Conservation (phyloP, 2,113 vertebrate genomes). For the Platysternon megacephalum region DNA sequence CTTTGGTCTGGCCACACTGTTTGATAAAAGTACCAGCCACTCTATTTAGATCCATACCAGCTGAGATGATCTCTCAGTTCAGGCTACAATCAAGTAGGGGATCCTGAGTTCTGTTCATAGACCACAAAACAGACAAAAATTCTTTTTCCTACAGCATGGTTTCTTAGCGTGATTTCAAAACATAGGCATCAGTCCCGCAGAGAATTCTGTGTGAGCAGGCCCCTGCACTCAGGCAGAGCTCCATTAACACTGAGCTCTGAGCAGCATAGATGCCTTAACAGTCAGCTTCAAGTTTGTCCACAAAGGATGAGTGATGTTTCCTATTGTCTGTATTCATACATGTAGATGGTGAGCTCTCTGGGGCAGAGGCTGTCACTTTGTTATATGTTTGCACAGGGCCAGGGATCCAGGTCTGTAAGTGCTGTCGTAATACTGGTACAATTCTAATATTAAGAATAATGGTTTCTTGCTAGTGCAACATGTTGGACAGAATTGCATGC, state of each 20-base stretch:
- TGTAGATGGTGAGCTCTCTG: not conserved
- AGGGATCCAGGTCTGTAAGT: not conserved
- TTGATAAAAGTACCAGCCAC: not conserved
- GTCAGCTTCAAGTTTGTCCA: not conserved
- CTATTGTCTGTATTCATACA: not conserved
- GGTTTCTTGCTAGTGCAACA: not conserved
- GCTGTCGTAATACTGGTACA: not conserved
- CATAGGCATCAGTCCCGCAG: not conserved
- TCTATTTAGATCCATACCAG: not conserved
- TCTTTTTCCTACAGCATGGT: not conserved
- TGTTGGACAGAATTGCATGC: not conserved
- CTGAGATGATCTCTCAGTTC: not conserved
- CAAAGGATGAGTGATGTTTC: not conserved
- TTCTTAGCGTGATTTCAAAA: not conserved
- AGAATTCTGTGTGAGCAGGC: not conserved
- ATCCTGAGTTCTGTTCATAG: not conserved
- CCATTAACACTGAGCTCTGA: not conserved
- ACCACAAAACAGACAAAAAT: not conserved
- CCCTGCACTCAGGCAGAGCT: not conserved
- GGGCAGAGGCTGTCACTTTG: rapidly evolving
- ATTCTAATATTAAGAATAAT: rapidly evolving
- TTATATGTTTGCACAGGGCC: not conserved
- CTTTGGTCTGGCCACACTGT: not conserved
- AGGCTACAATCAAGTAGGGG: not conserved
- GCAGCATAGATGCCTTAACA: not conserved